phyloP scores from a whole-genome alignment of 2,888 invertebrate genomes.

The Watsonalla cultraria region DNA sequence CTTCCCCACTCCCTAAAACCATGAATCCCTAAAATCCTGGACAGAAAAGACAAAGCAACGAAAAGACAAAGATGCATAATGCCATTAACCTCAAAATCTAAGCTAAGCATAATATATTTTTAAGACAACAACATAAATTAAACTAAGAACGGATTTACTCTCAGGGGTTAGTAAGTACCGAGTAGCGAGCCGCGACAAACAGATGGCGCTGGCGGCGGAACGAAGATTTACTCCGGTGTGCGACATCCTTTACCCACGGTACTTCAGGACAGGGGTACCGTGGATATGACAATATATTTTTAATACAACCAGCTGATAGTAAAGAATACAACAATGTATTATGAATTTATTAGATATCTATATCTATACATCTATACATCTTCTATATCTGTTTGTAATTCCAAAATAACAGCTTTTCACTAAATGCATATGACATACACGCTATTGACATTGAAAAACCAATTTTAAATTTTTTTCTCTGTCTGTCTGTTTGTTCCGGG shows the following conservation, averaged over 20 bases:
- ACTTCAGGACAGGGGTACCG: conserved; percentile 16
- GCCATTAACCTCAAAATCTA: neutral
- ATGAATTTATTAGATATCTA: no score
- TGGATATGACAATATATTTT: neutral
- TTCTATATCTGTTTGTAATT: no score
- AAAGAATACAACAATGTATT: no score
- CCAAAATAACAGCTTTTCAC: no score
- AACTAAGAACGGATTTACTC: neutral
- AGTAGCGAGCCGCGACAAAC: conserved; percentile 33
- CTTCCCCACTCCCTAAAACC: no score
- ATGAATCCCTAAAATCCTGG: no score
- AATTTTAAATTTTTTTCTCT: no score
- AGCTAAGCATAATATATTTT: neutral
- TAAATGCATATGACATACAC: neutral
- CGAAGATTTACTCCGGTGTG: conserved; percentile 44
- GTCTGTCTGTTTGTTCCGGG: no score
- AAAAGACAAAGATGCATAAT: neutral
- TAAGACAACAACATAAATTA: neutral
- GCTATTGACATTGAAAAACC: no score
- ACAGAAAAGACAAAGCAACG: no score
- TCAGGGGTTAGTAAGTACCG: conserved; percentile 25
- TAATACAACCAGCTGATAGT: no score
- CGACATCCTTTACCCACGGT: conserved; percentile 18
- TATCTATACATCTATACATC: no score
- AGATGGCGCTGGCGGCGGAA: conserved; percentile 39